phyloP scores from a whole-genome alignment of 2,888 invertebrate species.

The Thecophora atra region DNA sequence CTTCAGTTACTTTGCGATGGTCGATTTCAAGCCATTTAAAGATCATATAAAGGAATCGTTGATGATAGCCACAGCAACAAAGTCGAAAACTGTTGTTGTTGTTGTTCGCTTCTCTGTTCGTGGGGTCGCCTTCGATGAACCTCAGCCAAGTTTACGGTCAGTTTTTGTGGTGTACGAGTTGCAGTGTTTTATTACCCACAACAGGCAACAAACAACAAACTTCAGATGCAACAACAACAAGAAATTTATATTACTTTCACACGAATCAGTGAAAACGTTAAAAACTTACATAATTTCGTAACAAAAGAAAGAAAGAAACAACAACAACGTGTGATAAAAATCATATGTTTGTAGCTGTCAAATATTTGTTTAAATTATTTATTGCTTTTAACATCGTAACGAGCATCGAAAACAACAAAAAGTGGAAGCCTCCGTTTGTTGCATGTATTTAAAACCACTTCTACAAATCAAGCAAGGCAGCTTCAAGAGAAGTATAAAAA shows the following conservation, averaged over 20 bases:
- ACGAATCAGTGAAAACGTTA: neutral
- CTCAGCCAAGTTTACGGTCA: neutral
- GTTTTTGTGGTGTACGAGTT: neutral
- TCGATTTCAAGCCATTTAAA: neutral
- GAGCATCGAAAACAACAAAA: too few species aligned
- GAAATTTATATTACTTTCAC: neutral
- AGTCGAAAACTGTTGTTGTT: too few species aligned
- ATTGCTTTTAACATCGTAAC: too few species aligned
- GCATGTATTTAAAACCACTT: too few species aligned
- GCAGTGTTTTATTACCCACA: neutral
- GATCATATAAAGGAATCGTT: too few species aligned
- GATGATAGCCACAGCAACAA: too few species aligned
- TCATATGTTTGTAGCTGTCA: neutral
- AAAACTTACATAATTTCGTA: neutral
- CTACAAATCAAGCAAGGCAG: too few species aligned
- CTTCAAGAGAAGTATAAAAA: too few species aligned
- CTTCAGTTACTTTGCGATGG: neutral
- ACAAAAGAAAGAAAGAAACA: neutral
- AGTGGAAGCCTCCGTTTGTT: too few species aligned
- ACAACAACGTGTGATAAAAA: neutral
- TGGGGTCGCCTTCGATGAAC: neutral
- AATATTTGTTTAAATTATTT: slow-evolving; percentile 2
- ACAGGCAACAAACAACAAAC: neutral
- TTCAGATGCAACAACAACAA: neutral
- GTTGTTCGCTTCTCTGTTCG: neutral